phyloP scores from a whole-genome alignment of 1,140 invertebrate species.

The Notospermus geniculatus region DNA sequence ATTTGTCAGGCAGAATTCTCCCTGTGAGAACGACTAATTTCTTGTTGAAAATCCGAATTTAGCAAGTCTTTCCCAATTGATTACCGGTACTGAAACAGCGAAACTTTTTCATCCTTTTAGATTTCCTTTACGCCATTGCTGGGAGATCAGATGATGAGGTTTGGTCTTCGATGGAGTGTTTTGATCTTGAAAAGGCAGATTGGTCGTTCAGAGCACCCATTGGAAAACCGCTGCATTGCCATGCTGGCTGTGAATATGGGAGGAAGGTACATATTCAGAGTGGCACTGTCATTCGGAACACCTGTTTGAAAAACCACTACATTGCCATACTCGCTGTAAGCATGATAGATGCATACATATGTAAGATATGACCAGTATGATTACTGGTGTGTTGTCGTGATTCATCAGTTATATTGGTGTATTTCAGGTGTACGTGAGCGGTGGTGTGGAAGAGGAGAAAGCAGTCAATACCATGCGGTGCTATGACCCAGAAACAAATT shows the following conservation, averaged over 20 bases:
- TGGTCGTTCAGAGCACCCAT: constrained; percentile 28
- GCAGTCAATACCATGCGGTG: constrained; percentile 26
- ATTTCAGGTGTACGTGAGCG: constrained; percentile 31
- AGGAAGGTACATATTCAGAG: constrained; percentile 20
- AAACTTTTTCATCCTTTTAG: too few relatives aligned
- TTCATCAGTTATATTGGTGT: neutral
- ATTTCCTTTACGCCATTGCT: constrained; percentile 32
- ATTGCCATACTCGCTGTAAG: constrained; percentile 27
- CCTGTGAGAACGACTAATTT: too few relatives aligned
- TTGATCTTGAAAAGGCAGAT: constrained; percentile 22
- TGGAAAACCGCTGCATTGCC: constrained; percentile 22
- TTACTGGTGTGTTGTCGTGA: neutral
- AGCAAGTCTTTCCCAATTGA: too few relatives aligned
- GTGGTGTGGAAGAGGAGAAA: constrained; percentile 17
- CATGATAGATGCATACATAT: constrained; percentile 24
- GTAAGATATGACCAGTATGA: neutral
- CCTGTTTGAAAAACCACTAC: constrained; percentile 19
- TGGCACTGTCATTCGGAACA: constrained; percentile 21
- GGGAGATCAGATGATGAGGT: constrained; percentile 25
- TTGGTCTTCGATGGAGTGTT: constrained; percentile 27
- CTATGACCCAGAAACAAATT: constrained; percentile 25
- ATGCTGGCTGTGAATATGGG: constrained; percentile 27
- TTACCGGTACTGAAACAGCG: too few relatives aligned
- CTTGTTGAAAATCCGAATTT: too few relatives aligned
- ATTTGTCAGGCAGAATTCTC: too few relatives aligned